Base-by-base conservation (phyloP, 2,888 invertebrate genomes). In the Syrista parreyssii region DNA sequence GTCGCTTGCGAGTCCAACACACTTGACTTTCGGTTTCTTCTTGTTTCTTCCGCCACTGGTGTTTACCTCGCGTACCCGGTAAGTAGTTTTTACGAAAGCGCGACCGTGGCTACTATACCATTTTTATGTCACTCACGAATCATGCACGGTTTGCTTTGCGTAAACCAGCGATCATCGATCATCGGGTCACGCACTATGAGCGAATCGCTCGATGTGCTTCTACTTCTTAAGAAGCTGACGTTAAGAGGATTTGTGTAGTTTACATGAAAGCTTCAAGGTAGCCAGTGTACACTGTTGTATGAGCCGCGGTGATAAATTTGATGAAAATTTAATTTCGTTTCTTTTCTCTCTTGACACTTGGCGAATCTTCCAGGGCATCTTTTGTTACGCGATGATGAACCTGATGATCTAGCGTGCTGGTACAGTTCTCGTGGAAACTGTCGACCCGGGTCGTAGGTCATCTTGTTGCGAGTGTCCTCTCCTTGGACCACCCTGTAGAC, bases 401-500 rank as follows among this genome's bases (percentile, higher is more conserved):
- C 23, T 55, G 55, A 55, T 23, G 55, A 23, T 23, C 55, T 23
- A 55, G 55, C 55, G 9, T 23, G 23, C 55, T 55, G 55, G 23
- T 55, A 23, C 55, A 55, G 55, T 55, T 55, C 55, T 23, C 55
- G 55, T 55, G 55, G 55, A 55, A 55, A 23, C 55, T 55, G 6
- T 23, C 23, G 55, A 23, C 55, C 55, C 15, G 55, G 55, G 55
- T 55, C 55, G 55, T 23, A 55, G 55, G 55, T 55, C 55, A 9
- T 55, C 55, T 55, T 55, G 55, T 55, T 55, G 23, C 55, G 23
- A 55, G 55, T 55, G 55, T 55, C 55, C 55, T 55, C 55, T 81
- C 71, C 32, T 86, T 84, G 85, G 88, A 87, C 88, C 89, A 87
- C 88, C 87, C 86, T 83, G 87, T 86, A 85, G 84, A 86, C 83